Conservation (phyloP, 2,113 vertebrate species). For the human region DNA sequence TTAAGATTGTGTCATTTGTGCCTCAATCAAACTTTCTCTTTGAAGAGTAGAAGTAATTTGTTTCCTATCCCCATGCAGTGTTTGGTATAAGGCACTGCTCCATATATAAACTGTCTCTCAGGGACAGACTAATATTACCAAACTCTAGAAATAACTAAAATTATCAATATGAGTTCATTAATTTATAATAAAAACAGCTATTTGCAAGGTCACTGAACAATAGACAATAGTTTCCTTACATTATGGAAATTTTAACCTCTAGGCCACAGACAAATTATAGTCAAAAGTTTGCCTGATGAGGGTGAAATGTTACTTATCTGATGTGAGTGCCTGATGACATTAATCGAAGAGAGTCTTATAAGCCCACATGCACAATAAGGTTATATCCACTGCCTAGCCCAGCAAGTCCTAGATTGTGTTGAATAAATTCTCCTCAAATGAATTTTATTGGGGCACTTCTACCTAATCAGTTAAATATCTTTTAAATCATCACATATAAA, state of each 20-base stretch:
- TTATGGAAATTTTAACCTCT: not conserved
- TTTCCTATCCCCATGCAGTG: not conserved
- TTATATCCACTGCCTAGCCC: not conserved
- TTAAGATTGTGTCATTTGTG: not conserved
- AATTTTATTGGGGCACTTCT: not conserved
- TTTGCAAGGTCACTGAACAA: not conserved
- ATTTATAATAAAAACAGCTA: not conserved
- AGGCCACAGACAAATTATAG: not conserved
- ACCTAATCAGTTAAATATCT: not conserved
- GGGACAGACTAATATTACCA: not conserved
- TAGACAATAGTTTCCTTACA: not conserved
- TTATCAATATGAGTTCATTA: not conserved
- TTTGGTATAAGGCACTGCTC: not conserved
- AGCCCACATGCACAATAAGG: not conserved
- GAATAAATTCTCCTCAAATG: not conserved
- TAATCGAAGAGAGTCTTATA: not conserved
- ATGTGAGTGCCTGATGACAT: not conserved
- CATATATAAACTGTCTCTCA: not conserved
- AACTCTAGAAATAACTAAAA: slow-evolving; percentile 7
- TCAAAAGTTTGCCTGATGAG: not conserved
- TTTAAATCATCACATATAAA: not conserved
- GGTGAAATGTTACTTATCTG: not conserved
- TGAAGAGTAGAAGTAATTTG: not conserved
- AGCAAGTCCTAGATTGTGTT: not conserved
- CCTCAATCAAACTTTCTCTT: not conserved